Base-by-base conservation (phyloP, 2,888 invertebrate genomes). In the Drosophila borealis region DNA sequence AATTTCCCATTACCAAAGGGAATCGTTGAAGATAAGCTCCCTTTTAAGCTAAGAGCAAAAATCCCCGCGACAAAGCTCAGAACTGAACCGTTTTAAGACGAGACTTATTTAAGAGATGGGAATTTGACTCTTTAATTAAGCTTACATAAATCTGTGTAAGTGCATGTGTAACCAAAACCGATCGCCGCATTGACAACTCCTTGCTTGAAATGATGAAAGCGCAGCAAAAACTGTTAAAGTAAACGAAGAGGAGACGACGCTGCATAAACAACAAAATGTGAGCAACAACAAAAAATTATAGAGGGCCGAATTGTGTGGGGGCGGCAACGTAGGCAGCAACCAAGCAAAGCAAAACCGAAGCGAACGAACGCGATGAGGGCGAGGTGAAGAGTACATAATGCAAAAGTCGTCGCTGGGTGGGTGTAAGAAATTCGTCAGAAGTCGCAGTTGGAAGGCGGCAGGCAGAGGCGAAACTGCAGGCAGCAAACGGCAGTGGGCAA, bases 361-460 rank as follows among this genome's bases (percentile, higher is more conserved):
- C 33, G 39, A 51, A 49, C 25, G 48, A 60, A 61, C 25, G 51
- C 34, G 36, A 33, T 37, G 62, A 37, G 53, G 14, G 37, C 59
- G 17, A 13, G n/a, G 33, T 33, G 42, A 2, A 5, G 14, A 44
- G 45, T 13, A 54, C 41, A 50, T 41, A 78, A 71, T 81, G 81
- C 88, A 81, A 80, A 81, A 82, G 71, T 81, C 54, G 64, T 56
- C 33, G 72, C 42, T 83, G 82, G 82, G 83, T 83, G 83, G 83
- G 89, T 86, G 89, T 81, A 88, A 67, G 81, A 81, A 87, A 85
- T 88, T 80, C 88, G 59, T 73, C 82, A 82, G 81, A 88, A 82
- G 68, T 75, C 66, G 46, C 59, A 59, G 57, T 60, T 37, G 67
- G 53, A 63, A 57, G 36, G 36, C 36, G 13, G 33, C 37, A 41